Evolutionary conservation across 2,888 invertebrate species (phyloP).

Genomic region (Mesorhabditis spiculigera): DNA sequence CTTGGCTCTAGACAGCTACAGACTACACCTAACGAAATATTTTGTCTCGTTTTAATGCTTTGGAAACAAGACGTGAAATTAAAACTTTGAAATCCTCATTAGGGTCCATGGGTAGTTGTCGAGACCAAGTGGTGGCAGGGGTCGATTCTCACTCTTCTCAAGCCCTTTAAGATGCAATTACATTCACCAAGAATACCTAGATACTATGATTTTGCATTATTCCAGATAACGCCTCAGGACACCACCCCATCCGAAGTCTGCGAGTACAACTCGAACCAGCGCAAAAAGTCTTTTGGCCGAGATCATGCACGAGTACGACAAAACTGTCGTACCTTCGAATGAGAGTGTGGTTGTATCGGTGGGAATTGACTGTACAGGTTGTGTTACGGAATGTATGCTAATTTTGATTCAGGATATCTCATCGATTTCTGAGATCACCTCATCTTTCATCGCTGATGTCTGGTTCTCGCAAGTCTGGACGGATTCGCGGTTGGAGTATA

Average conservation of each 20-base stretch:
- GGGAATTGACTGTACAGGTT: conserved; percentile 54
- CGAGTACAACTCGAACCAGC: conserved; percentile 38
- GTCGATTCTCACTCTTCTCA: no score
- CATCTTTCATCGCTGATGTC: conserved; percentile 55
- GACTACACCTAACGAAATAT: no score
- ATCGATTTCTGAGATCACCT: conserved; percentile 55
- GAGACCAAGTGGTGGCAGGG: no score
- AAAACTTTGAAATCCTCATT: no score
- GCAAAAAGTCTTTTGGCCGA: conserved; percentile 45
- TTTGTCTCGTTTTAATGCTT: no score
- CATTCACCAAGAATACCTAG: no score
- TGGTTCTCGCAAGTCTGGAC: conserved; percentile 57
- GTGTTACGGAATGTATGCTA: not conserved
- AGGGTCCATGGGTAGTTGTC: no score
- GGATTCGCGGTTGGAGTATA: conserved; percentile 51
- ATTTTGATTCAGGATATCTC: conserved; percentile 46
- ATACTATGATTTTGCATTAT: no score
- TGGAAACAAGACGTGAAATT: no score
- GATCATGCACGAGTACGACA: conserved; percentile 49
- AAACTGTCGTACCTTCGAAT: conserved; percentile 56
- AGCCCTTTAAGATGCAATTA: no score
- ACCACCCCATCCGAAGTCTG: not conserved
- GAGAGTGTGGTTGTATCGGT: conserved; percentile 51
- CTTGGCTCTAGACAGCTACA: no score
- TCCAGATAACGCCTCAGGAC: no score